Conservation (phyloP, 1,140 invertebrate species). For the Aphelinus certus region DNA sequence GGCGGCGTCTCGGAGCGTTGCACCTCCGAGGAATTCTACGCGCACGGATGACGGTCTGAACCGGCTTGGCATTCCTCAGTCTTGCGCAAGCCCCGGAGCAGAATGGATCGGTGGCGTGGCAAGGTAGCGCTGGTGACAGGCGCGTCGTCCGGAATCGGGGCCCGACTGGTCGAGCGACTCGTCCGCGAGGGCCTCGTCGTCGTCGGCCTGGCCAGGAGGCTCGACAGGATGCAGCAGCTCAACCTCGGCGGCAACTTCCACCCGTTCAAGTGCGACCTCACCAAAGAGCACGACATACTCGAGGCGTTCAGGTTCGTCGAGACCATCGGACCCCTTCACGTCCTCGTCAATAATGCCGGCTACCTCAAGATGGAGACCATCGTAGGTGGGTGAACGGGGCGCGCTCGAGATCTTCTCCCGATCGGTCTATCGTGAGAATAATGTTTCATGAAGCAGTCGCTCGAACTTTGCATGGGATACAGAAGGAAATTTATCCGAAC, state of each 20-base stretch:
- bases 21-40: too few species aligned
- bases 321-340: conserved; percentile 71
- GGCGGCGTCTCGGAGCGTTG: too few species aligned
- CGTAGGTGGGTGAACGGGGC: conserved; percentile 45
- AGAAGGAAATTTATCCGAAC: too few species aligned
- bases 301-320: conserved; percentile 73
- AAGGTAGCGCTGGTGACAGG: conserved; percentile 80
- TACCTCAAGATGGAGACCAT: conserved; percentile 55
- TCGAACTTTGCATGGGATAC: too few species aligned
- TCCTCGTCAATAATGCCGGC: conserved; percentile 82
- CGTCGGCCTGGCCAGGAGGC: conserved; percentile 75
- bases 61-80: too few species aligned
- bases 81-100: background rate
- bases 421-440: too few species aligned
- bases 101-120: conserved; percentile 75
- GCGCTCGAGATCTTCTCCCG: too few species aligned
- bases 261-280: conserved; percentile 72
- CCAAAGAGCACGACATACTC: conserved; percentile 73
- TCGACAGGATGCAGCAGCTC: conserved; percentile 59
- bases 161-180: conserved; percentile 67
- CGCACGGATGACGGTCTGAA: too few species aligned
- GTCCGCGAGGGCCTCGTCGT: conserved; percentile 73
- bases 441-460: too few species aligned
- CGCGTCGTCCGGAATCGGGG: conserved; percentile 77
- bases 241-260: conserved; percentile 60